Evolutionary conservation across 1,140 invertebrate species (phyloP).

Genomic region (Oreohelix idahoensis): DNA sequence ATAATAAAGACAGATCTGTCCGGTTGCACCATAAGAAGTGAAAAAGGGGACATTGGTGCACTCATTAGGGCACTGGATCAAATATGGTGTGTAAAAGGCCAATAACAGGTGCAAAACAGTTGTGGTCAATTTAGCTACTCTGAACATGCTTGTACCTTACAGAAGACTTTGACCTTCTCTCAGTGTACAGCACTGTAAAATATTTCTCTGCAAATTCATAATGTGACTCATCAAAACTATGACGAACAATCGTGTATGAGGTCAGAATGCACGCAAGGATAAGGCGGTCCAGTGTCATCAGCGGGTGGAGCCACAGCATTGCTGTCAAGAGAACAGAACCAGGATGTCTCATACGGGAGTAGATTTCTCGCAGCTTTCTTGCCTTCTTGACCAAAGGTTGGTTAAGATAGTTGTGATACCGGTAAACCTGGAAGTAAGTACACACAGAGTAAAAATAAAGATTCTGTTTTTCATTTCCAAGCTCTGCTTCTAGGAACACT

Average conservation of each 20-base stretch:
- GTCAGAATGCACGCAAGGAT: slow-evolving; percentile 30
- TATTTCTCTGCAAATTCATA: slow-evolving; percentile 38
- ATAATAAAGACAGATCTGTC: no score
- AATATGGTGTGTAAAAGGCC: no score
- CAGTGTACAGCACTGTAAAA: slow-evolving; percentile 5
- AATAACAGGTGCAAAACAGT: no score
- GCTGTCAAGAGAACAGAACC: slow-evolving; percentile 12
- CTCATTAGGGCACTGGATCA: no score
- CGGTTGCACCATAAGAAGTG: no score
- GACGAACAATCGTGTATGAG: slow-evolving; percentile 20
- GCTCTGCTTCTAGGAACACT: no score
- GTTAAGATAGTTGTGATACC: slow-evolving; percentile 8
- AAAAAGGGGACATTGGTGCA: no score
- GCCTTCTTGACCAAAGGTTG: slow-evolving; percentile 8
- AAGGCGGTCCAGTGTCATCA: slow-evolving; percentile 34
- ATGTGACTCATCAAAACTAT: slow-evolving; percentile 25
- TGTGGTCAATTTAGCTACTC: not conserved
- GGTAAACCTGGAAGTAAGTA: not conserved
- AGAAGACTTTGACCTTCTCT: not conserved
- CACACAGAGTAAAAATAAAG: not conserved
- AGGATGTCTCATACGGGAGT: slow-evolving; percentile 33
- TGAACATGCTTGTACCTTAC: not conserved
- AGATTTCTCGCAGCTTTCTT: slow-evolving; percentile 19
- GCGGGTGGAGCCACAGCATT: slow-evolving; percentile 31
- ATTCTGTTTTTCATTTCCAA: no score